Base-by-base conservation (phyloP, 2,797 vertebrate genomes). In the Crocodylus rhombifer region DNA sequence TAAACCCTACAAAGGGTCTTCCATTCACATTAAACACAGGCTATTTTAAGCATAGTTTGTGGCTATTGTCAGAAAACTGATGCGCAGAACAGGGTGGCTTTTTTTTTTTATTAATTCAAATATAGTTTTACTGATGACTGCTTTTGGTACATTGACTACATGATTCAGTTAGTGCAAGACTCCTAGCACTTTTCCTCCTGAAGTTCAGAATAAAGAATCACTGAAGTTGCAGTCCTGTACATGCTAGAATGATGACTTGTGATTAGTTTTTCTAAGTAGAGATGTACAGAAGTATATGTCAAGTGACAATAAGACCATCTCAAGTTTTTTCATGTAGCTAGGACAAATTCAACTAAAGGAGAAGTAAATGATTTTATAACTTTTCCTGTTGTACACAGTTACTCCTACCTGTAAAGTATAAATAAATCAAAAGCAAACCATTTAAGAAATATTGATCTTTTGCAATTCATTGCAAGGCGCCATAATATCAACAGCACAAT, bases 101-200 rank as follows among this genome's bases (percentile, higher is more conserved):
- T 30, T 81, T 63, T 0, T 14, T 82, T 64, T 25, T 60, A 25
- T 26, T 1, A 36, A 7, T 2, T 80, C 5, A 75, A 73, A 3
- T 14, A 67, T 61, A 1, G 3, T 55, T 2, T 28, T 36, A 51
- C 0, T 2, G 91, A 58, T 67, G 0, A 3, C 36, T n/a, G 4
- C 20, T 58, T n/a, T 77, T 56, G 64, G 30, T 42, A 65, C 64
- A 30, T 30, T 30, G 14, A 15, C 15, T 65, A 83, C 51, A n/a
- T 36, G 3, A 1, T 64, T 87, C 90, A 20, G 26, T 15, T 57
- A 5, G 60, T 2, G 58, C 74, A 91, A 4, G 1, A 81, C 12
- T 64, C 28, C 1, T 1, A 55, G 4, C 76, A 74, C 78, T 89
- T 76, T 81, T 56, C 4, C 1, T n/a, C 7, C 18, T 1, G 4